Conservation (phyloP, 2,888 invertebrate species). For the Apamea sordens region DNA sequence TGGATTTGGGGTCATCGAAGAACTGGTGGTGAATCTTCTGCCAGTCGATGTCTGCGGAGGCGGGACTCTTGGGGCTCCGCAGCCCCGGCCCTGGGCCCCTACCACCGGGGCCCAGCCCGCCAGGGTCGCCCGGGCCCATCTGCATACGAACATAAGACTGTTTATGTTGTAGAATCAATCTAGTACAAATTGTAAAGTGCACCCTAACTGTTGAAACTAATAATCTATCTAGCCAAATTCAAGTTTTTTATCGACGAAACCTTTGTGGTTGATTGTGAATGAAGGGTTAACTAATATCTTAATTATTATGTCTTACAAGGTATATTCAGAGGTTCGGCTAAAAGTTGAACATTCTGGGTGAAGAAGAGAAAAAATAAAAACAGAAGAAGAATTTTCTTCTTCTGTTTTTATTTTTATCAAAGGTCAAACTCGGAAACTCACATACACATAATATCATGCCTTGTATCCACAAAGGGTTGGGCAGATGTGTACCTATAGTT, state of each 20-base stretch:
- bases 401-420: background rate
- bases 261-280: background rate
- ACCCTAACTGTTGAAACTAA: background rate
- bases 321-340: background rate
- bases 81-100: conserved; percentile 77
- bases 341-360: background rate
- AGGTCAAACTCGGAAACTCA: background rate
- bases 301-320: background rate
- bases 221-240: too few species aligned
- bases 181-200: conserved; percentile 8
- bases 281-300: background rate
- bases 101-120: conserved; percentile 80
- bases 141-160: conserved; percentile 63
- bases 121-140: conserved; percentile 88
- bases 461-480: too few species aligned
- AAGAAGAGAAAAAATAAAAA: background rate
- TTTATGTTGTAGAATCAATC: conserved; percentile 52
- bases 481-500: background rate
- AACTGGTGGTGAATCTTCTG: conserved; percentile 97
- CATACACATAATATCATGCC: too few species aligned
- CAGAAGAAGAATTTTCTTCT: background rate
- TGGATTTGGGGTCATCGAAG: conserved; percentile 93
- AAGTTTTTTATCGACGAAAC: background rate
- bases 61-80: conserved; percentile 84
- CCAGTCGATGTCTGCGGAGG: conserved; percentile 95